Base-by-base conservation (phyloP, 2,888 invertebrate genomes). In the Drosophila monieri region DNA sequence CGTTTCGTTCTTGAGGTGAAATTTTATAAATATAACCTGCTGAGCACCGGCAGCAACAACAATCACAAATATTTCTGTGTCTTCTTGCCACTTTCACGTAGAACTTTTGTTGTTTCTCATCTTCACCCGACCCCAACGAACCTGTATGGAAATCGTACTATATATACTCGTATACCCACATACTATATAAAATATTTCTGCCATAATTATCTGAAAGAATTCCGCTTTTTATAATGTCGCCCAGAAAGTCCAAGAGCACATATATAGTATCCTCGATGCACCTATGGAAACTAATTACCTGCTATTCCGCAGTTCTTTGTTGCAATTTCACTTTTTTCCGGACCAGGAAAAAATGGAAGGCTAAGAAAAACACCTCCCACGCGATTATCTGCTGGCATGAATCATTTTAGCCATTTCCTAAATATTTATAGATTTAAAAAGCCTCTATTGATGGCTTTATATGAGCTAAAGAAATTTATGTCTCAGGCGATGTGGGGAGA, bases 1-100 rank as follows among this genome's bases (percentile, higher is more conserved):
- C 85, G 85, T 87, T 88, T 75, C 85, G 85, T 85, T 88, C 76
- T 54, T 85, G 89, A 89, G 85, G 89, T 88, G 89, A 85, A 67
- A 83, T 83, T 68, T 73, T 88, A 77, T 89, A 85, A 85, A 85
- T 79, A 85, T 83, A 88, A 72, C 75, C 72, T 76, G 69, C 70
- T 69, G 73, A 62, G 55, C 53, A 71, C 65, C 8, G 27, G 9
- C 27, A 68, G 56, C 77, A 68, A 59, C 61, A 61, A 30, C 53
- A 48, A 41, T 41, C 44, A 57, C 15, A 78, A 87, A 79, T 71
- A 77, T 86, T 86, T 84, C 48, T 64, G 51, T 32, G 68, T 51
- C 70, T 61, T 57, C 60, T 51, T 41, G 56, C 58, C 69, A 75
- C 80, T 71, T 85, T 85, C 68, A 64, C 67, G 54, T 41, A 56